phyloP scores from a whole-genome alignment of 2,113 vertebrate genomes.

The Aviceda subcristata region DNA sequence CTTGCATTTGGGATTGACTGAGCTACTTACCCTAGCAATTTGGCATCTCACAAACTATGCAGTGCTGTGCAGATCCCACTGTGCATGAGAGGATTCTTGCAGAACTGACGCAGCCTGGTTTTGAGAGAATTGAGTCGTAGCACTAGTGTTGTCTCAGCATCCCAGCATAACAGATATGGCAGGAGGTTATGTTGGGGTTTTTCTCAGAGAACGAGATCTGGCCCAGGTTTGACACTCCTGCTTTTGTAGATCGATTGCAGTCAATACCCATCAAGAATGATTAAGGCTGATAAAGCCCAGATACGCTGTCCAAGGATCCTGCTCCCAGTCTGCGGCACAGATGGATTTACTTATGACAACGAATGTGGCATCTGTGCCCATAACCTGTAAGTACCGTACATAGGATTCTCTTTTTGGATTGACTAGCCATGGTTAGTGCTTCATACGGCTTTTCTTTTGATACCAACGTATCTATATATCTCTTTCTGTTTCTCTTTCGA shows the following conservation, averaged over 20 bases:
- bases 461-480: neutral
- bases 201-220: neutral
- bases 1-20: neutral
- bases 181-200: neutral
- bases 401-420: neutral
- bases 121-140: neutral
- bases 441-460: neutral
- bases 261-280: neutral
- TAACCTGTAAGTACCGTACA: neutral
- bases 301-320: slow-evolving; percentile 6
- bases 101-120: neutral
- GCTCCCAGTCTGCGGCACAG: slow-evolving; percentile 15
- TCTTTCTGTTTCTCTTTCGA: neutral
- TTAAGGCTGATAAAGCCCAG: neutral
- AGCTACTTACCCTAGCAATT: neutral
- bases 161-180: neutral
- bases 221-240: neutral
- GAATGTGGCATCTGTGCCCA: slow-evolving; percentile 54
- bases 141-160: neutral
- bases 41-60: neutral
- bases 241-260: slow-evolving; percentile 17
- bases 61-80: neutral
- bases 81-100: neutral
- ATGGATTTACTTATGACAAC: slow-evolving; percentile 23
- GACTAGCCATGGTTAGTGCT: neutral